A percentile compares a stretch with the other conserved stretches of the same genome.
phyloP scores from a whole-genome alignment of 2,797 vertebrate genomes.

The Aphelocoma californica region DNA sequence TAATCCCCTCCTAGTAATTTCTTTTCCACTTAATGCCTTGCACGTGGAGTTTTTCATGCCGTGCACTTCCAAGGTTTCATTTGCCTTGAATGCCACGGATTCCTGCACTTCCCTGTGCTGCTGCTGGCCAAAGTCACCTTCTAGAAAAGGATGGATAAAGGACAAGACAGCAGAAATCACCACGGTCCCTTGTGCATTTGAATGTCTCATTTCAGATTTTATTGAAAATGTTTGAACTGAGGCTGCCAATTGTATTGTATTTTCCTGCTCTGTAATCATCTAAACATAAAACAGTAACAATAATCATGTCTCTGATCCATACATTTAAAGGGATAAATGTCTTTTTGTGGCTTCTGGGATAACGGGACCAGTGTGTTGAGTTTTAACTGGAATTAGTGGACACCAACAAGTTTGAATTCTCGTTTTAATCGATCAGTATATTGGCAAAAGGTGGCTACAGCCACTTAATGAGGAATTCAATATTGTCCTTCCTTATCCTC shows the following conservation, averaged over 20 bases:
- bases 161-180: neutral
- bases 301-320: neutral
- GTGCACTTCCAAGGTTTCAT: neutral
- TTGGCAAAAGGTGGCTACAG: neutral
- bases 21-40: neutral
- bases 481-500: neutral
- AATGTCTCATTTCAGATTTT: neutral
- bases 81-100: neutral
- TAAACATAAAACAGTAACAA: neutral
- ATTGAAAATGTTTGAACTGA: neutral
- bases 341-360: neutral
- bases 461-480: neutral
- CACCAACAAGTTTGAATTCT: neutral
- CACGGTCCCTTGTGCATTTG: neutral
- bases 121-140: neutral
- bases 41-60: neutral
- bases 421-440: neutral
- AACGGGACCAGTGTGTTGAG: neutral
- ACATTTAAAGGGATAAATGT: neutral
- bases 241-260: neutral
- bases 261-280: neutral
- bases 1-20: neutral
- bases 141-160: neutral
- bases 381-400: neutral
- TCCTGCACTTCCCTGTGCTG: neutral